Conservation (phyloP, 2,888 invertebrate genomes). For the Gymnosoma rotundatum region DNA sequence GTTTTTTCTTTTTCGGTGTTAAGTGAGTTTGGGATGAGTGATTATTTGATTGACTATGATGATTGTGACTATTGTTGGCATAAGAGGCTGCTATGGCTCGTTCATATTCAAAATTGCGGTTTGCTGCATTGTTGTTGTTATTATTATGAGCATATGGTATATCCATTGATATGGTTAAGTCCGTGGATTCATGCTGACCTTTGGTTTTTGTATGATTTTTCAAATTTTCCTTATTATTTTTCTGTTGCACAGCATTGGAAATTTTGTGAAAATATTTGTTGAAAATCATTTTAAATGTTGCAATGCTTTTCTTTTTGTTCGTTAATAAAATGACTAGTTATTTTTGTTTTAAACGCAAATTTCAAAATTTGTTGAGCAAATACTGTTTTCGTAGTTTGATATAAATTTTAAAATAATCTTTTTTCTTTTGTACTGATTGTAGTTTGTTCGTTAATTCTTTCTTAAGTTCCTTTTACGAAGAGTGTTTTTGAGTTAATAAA, state of each 20-base stretch:
- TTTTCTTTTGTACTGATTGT: neutral
- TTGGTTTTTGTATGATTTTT: constrained; percentile 61
- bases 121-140: constrained; percentile 59
- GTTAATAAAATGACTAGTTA: constrained; percentile 47
- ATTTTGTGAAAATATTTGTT: constrained; percentile 81
- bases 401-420: neutral
- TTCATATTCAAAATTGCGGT: constrained; percentile 78
- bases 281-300: constrained; percentile 77
- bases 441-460: neutral
- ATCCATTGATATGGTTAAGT: constrained; percentile 23
- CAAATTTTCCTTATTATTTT: constrained; percentile 75
- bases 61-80: constrained; percentile 43
- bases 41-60: constrained; percentile 25
- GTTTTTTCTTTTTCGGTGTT: constrained; percentile 70
- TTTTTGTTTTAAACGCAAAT: neutral
- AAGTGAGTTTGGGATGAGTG: constrained; percentile 26
- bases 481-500: neutral
- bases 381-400: neutral
- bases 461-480: neutral
- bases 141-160: constrained; percentile 59
- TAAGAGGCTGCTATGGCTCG: constrained; percentile 78
- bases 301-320: too few species aligned
- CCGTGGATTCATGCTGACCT: constrained; percentile 48
- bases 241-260: constrained; percentile 78
- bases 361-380: neutral